phyloP scores from a whole-genome alignment of 2,888 invertebrate species.

The Argyra leucocephala region DNA sequence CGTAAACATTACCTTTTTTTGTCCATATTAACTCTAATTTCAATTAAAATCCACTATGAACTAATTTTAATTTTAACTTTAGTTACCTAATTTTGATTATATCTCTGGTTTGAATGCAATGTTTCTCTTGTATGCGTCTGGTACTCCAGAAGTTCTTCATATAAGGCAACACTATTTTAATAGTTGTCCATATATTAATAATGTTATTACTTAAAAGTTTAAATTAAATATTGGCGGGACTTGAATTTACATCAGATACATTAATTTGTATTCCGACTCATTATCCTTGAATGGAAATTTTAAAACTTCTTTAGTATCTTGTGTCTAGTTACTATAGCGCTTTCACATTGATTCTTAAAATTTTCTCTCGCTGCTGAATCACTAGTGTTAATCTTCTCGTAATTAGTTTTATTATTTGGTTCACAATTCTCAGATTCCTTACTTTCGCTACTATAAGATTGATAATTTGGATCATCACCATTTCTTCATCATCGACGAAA shows the following conservation, averaged over 20 bases:
- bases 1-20: constrained; percentile 21
- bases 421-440: no score
- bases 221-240: no score
- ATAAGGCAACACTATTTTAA: constrained; percentile 25
- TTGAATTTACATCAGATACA: no score
- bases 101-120: constrained; percentile 23
- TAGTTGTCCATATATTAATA: constrained; percentile 30
- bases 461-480: background rate
- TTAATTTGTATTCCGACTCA: constrained; percentile 18
- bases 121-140: constrained; percentile 26
- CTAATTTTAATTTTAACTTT: constrained; percentile 20
- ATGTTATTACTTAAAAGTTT: no score
- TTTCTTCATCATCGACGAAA: background rate
- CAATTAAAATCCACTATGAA: no score
- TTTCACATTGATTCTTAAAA: no score
- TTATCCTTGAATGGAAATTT: background rate
- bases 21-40: constrained; percentile 23
- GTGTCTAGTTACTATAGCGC: no score
- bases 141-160: constrained; percentile 23
- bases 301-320: no score
- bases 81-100: constrained; percentile 22
- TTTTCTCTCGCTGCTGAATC: no score
- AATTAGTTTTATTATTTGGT: no score
- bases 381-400: no score
- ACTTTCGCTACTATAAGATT: no score